Conservation (phyloP, 2,797 vertebrate species). For the Tokudaia tokunoshimensis region DNA sequence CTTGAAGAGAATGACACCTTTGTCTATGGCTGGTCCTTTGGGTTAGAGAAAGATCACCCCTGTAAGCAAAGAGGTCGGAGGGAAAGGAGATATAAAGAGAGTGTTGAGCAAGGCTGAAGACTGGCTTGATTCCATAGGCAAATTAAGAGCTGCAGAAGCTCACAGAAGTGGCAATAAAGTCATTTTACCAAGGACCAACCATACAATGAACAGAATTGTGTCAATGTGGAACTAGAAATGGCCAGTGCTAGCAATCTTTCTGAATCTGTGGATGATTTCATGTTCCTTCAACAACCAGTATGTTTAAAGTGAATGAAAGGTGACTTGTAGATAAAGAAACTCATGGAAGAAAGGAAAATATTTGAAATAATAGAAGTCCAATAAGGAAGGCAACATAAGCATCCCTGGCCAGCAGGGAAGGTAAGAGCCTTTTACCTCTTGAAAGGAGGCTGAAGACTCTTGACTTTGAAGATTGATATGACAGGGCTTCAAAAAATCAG, state of each 20-base stretch:
- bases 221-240: not conserved
- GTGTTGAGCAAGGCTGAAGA: not conserved
- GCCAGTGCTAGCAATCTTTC: not conserved
- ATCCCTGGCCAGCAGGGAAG: not conserved
- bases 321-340: not conserved
- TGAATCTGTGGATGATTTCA: slow-evolving; percentile 14
- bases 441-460: not conserved
- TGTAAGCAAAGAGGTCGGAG: not conserved
- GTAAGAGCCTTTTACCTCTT: not conserved
- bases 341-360: not conserved
- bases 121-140: not conserved
- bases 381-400: not conserved
- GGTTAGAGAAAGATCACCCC: not conserved
- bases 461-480: not conserved
- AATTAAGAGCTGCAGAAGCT: not conserved
- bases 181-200: not conserved
- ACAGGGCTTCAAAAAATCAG: not conserved
- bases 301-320: not conserved
- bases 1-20: not conserved
- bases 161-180: not conserved
- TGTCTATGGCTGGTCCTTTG: not conserved
- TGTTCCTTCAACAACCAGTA: not conserved
- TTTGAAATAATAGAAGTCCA: slow-evolving; percentile 27
- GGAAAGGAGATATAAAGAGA: not conserved
- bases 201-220: not conserved